phyloP scores from a whole-genome alignment of 2,113 vertebrate species.

The Aspidoscelis tigris region DNA sequence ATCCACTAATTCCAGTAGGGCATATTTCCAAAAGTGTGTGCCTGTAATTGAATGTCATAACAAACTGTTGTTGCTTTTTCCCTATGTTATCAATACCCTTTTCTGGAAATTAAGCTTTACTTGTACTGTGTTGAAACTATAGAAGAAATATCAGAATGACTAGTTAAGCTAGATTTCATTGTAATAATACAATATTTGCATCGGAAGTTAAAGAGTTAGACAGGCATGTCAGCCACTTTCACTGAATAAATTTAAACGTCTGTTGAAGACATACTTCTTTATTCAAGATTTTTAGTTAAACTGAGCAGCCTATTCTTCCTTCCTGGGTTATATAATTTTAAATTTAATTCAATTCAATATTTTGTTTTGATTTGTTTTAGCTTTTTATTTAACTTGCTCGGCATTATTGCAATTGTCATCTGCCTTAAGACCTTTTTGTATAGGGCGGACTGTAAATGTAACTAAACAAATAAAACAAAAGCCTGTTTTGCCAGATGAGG shows the following conservation, averaged over 20 bases:
- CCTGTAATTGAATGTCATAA: background rate
- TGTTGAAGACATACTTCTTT: too few relatives aligned
- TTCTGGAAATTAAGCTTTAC: background rate
- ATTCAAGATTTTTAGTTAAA: too few relatives aligned
- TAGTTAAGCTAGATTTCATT: background rate
- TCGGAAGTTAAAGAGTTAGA: too few relatives aligned
- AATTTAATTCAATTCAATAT: too few relatives aligned
- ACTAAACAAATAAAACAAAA: background rate
- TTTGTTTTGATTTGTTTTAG: too few relatives aligned
- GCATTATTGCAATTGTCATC: too few relatives aligned
- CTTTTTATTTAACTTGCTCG: too few relatives aligned
- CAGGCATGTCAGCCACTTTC: too few relatives aligned
- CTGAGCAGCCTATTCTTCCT: too few relatives aligned
- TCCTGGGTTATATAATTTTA: too few relatives aligned
- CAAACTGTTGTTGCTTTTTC: background rate
- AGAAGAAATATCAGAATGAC: background rate
- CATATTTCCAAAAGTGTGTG: background rate
- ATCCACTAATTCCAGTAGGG: background rate
- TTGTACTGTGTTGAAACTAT: conserved; percentile 25
- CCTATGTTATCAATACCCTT: background rate
- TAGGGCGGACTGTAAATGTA: background rate
- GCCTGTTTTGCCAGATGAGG: background rate
- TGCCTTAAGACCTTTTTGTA: background rate
- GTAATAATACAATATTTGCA: background rate
- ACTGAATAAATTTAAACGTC: too few relatives aligned